phyloP scores from a whole-genome alignment of 2,888 invertebrate genomes.

The Hipparchia semele region DNA sequence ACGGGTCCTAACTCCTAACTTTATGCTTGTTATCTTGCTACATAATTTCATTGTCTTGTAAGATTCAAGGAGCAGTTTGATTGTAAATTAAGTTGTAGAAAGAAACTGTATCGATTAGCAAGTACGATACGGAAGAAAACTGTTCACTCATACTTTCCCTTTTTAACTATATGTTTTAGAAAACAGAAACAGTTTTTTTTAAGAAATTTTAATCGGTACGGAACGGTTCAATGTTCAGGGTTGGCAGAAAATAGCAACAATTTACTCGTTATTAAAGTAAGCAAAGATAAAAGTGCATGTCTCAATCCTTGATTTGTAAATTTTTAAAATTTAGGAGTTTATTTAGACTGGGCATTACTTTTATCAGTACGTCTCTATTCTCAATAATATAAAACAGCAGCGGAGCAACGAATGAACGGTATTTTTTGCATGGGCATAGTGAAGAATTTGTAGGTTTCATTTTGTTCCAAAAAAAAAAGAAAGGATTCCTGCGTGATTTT shows the following conservation, averaged over 20 bases:
- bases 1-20: too few species aligned
- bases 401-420: too few species aligned
- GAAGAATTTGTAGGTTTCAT: too few species aligned
- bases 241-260: conserved; percentile 13
- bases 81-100: conserved; percentile 3
- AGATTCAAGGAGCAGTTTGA: neutral
- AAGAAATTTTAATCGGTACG: conserved; percentile 30
- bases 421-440: too few species aligned
- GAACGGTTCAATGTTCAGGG: conserved; percentile 32
- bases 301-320: neutral
- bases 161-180: conserved; percentile 42
- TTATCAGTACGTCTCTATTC: neutral
- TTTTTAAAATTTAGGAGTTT: neutral
- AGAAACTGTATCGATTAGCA: conserved; percentile 34
- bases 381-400: too few species aligned
- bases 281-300: neutral
- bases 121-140: conserved; percentile 35
- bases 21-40: too few species aligned
- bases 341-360: neutral
- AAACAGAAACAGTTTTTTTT: conserved; percentile 38
- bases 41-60: too few species aligned
- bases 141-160: conserved; percentile 40
- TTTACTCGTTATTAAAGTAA: neutral
- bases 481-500: too few species aligned
- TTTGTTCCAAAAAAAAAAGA: too few species aligned